phyloP scores from a whole-genome alignment of 2,888 invertebrate genomes.

The Chorisops tibialis region DNA sequence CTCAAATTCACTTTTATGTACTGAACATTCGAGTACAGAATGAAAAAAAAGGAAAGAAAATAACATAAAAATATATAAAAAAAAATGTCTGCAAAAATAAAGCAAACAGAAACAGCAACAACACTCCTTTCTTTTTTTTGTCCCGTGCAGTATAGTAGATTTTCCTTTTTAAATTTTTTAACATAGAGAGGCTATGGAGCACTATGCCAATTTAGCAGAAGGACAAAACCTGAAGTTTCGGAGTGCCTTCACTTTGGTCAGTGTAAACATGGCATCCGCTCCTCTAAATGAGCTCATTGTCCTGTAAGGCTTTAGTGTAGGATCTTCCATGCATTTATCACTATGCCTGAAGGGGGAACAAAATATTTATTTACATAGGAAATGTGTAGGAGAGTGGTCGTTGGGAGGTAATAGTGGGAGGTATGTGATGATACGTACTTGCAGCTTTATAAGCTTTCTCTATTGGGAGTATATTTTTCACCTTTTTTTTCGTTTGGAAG shows the following conservation, averaged over 20 bases:
- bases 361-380: constrained; percentile 7
- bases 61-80: neutral
- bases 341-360: neutral
- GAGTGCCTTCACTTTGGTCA: neutral
- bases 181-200: too few species aligned
- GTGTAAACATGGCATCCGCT: constrained; percentile 14
- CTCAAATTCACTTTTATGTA: neutral
- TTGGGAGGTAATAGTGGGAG: too few species aligned
- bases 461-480: neutral
- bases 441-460: neutral
- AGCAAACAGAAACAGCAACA: too few species aligned
- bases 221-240: too few species aligned
- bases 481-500: too few species aligned
- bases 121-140: too few species aligned
- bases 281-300: constrained; percentile 15
- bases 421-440: too few species aligned
- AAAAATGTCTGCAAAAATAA: too few species aligned
- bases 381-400: neutral
- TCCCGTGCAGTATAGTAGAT: too few species aligned
- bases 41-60: neutral
- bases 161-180: too few species aligned
- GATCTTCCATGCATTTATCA: constrained; percentile 1
- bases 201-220: too few species aligned
- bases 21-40: neutral
- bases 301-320: neutral